Percentiles rank a stretch among this genome's conserved stretches.
phyloP scores from a whole-genome alignment of 1,140 invertebrate species.

The Pseudomyrmex dendroicus region DNA sequence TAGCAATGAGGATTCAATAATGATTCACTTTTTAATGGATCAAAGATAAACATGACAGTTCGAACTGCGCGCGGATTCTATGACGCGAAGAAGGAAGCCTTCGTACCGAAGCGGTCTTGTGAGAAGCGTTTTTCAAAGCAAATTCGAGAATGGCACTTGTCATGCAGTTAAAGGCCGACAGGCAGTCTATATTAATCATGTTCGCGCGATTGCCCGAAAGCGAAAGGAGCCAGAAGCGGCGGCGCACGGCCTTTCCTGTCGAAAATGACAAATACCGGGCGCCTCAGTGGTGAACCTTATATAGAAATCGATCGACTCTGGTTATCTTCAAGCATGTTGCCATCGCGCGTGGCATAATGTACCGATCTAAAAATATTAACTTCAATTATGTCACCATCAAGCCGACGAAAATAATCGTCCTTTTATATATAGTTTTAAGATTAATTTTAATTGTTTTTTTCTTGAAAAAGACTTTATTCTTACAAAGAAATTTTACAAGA shows the following conservation, averaged over 20 bases:
- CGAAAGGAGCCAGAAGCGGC: conserved; percentile 59
- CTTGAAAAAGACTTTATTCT: no score
- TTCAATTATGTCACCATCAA: conserved; percentile 21
- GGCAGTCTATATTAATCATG: conserved; percentile 57
- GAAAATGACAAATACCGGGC: conserved; percentile 75
- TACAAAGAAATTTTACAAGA: background rate
- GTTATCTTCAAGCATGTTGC: conserved; percentile 43
- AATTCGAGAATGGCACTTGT: conserved; percentile 51
- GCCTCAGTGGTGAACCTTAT: conserved; percentile 64
- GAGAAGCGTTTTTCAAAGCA: conserved; percentile 19
- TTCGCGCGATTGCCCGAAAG: conserved; percentile 58
- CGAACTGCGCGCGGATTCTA: background rate
- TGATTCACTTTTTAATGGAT: background rate
- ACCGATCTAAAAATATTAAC: conserved; percentile 33
- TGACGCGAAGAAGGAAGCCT: background rate
- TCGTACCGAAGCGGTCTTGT: background rate
- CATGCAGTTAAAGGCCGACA: conserved; percentile 56
- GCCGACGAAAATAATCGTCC: conserved; percentile 16
- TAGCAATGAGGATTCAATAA: conserved; percentile 20
- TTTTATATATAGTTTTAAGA: background rate
- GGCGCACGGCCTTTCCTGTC: conserved; percentile 68
- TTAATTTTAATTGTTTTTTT: background rate
- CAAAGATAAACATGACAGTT: conserved; percentile 10
- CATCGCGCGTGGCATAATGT: conserved; percentile 5
- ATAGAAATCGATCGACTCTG: conserved; percentile 61